Conservation (phyloP, 2,888 invertebrate genomes). For the Neocrepidodera transversa region DNA sequence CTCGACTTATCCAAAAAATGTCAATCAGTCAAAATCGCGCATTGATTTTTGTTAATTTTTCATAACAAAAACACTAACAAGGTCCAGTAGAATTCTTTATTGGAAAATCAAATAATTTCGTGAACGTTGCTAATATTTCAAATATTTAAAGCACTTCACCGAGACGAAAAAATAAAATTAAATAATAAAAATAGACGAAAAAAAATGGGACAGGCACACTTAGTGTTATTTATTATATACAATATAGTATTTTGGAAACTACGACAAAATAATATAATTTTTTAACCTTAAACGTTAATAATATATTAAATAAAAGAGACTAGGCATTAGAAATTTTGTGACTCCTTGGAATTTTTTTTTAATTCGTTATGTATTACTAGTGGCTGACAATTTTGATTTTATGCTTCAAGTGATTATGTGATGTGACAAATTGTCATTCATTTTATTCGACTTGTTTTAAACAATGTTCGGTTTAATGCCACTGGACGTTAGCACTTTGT, state of each 20-base stretch:
- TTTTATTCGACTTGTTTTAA: conserved; percentile 47
- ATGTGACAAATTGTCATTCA: conserved; percentile 40
- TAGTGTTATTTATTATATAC: conserved; percentile 50
- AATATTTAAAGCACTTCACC: conserved; percentile 59
- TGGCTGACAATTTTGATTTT: conserved; percentile 7
- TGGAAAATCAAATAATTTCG: conserved; percentile 33
- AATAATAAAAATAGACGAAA: conserved; percentile 36
- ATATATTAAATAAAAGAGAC: conserved; percentile 48
- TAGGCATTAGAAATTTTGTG: conserved; percentile 48
- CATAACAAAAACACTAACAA: conserved; percentile 54
- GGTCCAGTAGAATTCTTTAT: conserved; percentile 43
- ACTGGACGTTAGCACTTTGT: conserved; percentile 75
- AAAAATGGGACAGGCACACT: conserved; percentile 51
- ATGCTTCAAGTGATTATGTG: conserved; percentile 32
- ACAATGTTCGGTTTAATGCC: conserved; percentile 65
- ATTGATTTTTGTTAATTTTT: conserved; percentile 51
- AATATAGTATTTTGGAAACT: conserved; percentile 26
- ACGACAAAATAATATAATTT: conserved; percentile 33
- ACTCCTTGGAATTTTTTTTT: conserved; percentile 28
- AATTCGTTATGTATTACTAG: conserved; percentile 10
- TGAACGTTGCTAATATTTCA: conserved; percentile 56
- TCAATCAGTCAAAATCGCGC: conserved; percentile 27
- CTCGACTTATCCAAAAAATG: conserved; percentile 29
- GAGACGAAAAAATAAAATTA: conserved; percentile 7
- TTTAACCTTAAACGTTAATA: conserved; percentile 37